Conservation (phyloP, 30 jellyfish, hydroid and myxozoan genomes). For the Cassiopea andromeda region DNA sequence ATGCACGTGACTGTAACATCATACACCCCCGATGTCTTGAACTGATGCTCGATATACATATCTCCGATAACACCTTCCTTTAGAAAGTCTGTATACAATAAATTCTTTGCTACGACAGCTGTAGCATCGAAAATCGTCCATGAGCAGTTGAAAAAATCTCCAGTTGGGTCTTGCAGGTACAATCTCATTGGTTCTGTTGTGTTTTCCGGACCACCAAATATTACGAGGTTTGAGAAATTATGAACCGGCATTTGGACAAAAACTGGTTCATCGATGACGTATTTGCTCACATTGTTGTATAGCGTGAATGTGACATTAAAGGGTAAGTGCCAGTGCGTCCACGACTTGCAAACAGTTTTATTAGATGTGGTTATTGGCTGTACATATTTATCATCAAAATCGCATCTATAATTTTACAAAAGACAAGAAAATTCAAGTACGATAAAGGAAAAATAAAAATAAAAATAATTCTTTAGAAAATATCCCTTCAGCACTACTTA, state of each 20-base stretch:
- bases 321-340: constrained; percentile 58
- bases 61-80: constrained; percentile 5
- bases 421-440: neutral
- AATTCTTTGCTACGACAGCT: neutral
- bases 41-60: constrained; percentile 12
- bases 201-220: constrained; percentile 79
- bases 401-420: constrained; percentile 26
- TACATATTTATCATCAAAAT: constrained; percentile 43
- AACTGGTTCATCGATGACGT: constrained; percentile 10
- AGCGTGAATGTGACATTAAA: constrained; percentile 10
- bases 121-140: constrained; percentile 52
- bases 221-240: constrained; percentile 35
- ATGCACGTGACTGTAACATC: constrained; percentile 45
- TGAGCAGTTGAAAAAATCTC: constrained; percentile 78
- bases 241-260: constrained; percentile 77
- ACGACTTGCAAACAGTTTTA: constrained; percentile 27
- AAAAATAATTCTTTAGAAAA: no score
- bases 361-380: constrained; percentile 40
- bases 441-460: no score
- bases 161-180: constrained; percentile 38
- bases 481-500: no score
- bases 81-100: constrained; percentile 15
- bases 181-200: constrained; percentile 71
- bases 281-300: constrained; percentile 56
- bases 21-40: constrained; percentile 70